Percentiles rank a stretch among this genome's conserved stretches.
Conservation (phyloP, 1,140 invertebrate species). For the Paraescarpia echinospica region DNA sequence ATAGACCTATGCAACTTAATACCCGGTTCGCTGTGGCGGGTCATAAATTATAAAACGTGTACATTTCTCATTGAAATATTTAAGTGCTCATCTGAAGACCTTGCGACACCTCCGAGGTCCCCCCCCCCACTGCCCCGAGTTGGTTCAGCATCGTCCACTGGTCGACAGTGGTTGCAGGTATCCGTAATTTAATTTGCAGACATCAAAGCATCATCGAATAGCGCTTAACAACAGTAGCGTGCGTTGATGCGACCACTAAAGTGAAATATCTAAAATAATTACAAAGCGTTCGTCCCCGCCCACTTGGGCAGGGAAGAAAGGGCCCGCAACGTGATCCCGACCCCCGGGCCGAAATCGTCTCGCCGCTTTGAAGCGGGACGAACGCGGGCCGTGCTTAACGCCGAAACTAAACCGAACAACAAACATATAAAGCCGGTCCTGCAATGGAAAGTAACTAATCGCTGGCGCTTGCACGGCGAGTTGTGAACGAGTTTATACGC, state of each 20-base stretch:
- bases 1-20: too few relatives aligned
- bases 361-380: background rate
- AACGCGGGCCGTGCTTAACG: background rate
- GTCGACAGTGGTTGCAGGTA: too few relatives aligned
- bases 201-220: slow-evolving; percentile 1
- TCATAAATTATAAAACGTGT: too few relatives aligned
- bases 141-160: too few relatives aligned
- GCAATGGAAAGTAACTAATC: slow-evolving; percentile 1
- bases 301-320: background rate
- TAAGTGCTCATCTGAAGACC: background rate
- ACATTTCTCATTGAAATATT: background rate
- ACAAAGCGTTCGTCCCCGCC: background rate
- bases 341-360: background rate
- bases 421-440: background rate
- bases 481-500: background rate
- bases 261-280: slow-evolving; percentile 7
- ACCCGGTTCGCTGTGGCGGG: too few relatives aligned
- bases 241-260: background rate
- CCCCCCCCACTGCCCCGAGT: too few relatives aligned
- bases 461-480: background rate
- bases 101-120: background rate
- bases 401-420: background rate
- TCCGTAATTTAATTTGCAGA: background rate
- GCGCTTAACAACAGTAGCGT: background rate
- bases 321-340: background rate